Percentiles rank a stretch among this genome's conserved stretches.
Evolutionary conservation across 2,797 vertebrate genomes (phyloP).

Genomic region (Schizothorax lantsangensis): DNA sequence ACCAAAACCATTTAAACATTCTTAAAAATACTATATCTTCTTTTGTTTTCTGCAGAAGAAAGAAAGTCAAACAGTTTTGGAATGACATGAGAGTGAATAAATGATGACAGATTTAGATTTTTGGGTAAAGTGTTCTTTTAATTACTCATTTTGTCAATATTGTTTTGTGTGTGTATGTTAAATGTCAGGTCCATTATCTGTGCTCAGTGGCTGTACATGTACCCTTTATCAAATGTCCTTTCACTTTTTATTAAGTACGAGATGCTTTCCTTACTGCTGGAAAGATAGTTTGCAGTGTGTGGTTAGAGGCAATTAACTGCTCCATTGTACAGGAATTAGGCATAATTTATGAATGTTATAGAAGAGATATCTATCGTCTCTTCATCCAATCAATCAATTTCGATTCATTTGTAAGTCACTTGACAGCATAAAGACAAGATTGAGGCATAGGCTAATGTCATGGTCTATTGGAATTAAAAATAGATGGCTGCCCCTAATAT

Average conservation of each 20-base stretch:
- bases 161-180: constrained; percentile 18
- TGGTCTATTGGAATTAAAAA: constrained; percentile 23
- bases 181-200: constrained; percentile 42
- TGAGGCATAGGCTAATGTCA: constrained; percentile 15
- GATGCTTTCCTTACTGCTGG: background rate
- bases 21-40: background rate
- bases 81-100: background rate
- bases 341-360: constrained; percentile 23
- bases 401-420: constrained; percentile 37
- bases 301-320: constrained; percentile 29
- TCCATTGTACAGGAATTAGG: constrained; percentile 5
- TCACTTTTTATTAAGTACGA: constrained; percentile 20
- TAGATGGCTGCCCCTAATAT: background rate
- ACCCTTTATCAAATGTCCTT: constrained; percentile 29
- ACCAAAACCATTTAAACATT: background rate
- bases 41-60: background rate
- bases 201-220: constrained; percentile 34
- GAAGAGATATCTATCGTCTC: constrained; percentile 4
- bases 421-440: constrained; percentile 5
- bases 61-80: background rate
- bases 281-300: constrained; percentile 3
- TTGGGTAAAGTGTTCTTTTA: background rate
- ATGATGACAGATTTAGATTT: background rate
- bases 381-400: constrained; percentile 11
- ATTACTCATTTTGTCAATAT: constrained; percentile 1